Conservation (phyloP, 2,113 vertebrate species). For the Gorsachius goisagi region DNA sequence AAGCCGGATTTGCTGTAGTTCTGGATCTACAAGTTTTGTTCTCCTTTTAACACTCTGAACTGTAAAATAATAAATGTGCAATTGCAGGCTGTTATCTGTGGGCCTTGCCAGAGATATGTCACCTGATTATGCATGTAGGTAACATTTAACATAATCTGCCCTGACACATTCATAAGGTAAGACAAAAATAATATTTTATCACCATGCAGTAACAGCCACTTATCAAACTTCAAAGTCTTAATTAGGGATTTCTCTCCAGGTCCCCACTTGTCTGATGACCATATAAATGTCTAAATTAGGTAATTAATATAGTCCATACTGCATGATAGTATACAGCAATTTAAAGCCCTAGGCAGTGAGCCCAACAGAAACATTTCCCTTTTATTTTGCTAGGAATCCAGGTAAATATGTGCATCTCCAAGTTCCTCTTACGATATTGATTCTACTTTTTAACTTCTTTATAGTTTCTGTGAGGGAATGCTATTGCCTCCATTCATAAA, state of each 20-base stretch:
- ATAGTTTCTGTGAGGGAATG: background rate
- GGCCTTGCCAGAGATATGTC: conserved; percentile 39
- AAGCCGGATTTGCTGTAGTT: background rate
- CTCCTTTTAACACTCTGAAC: background rate
- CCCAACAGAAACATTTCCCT: conserved; percentile 11
- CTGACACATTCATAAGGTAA: conserved; percentile 54
- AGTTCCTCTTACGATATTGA: background rate
- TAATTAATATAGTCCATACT: conserved; percentile 20
- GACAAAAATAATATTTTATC: conserved; percentile 63
- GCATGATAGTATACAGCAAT: background rate
- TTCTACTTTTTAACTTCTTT: background rate
- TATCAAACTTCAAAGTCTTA: background rate
- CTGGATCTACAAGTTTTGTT: background rate
- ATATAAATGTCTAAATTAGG: conserved; percentile 49
- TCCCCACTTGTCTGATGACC: conserved; percentile 32
- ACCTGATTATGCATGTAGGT: conserved; percentile 2
- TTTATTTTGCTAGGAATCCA: background rate
- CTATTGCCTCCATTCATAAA: background rate
- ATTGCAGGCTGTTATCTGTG: conserved; percentile 27
- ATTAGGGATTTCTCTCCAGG: conserved; percentile 10
- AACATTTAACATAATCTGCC: conserved; percentile 64
- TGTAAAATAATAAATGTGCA: background rate
- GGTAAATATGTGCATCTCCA: background rate
- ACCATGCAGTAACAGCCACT: background rate
- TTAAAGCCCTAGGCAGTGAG: background rate